phyloP scores from a whole-genome alignment of 2,797 vertebrate genomes.

The Borostomias antarcticus region DNA sequence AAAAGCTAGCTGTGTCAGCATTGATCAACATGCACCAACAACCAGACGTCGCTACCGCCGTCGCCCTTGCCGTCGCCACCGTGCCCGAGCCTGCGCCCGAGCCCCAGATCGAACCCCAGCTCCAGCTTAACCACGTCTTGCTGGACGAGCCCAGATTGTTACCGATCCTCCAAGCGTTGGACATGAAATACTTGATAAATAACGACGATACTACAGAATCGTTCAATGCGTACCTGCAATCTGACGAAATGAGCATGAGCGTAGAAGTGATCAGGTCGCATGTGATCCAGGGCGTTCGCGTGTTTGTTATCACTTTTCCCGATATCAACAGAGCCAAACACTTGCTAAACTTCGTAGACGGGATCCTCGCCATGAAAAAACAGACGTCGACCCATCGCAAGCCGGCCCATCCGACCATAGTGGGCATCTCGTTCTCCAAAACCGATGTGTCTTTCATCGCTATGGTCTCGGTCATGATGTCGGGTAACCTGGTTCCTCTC shows the following conservation, averaged over 20 bases:
- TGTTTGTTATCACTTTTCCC: slow-evolving; percentile 1
- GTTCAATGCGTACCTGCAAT: not conserved
- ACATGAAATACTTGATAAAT: slow-evolving; percentile 4
- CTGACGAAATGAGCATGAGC: not conserved
- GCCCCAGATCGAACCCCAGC: slow-evolving; percentile 1
- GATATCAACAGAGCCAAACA: not conserved
- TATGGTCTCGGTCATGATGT: slow-evolving; percentile 3
- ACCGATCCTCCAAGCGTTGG: not conserved
- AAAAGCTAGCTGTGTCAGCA: not conserved
- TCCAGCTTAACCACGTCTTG: not conserved
- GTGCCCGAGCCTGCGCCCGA: not conserved
- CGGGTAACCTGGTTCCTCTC: not conserved
- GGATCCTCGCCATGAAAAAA: not conserved
- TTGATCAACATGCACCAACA: not conserved
- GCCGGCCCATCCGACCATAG: slow-evolving; percentile 1
- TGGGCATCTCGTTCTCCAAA: slow-evolving; percentile 5
- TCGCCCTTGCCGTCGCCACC: too few relatives aligned
- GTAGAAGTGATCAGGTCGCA: not conserved
- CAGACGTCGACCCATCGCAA: not conserved
- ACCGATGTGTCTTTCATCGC: not conserved
- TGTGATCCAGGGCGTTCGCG: not conserved
- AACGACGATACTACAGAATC: not conserved
- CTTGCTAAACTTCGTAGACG: slow-evolving; percentile 5
- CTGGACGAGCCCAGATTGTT: not conserved
- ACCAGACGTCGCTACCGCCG: too few relatives aligned